Evolutionary conservation across 2,113 vertebrate species (phyloP), one percentile per base, ranked within the genome.

Genomic region (Oenanthe melanoleuca): DNA sequence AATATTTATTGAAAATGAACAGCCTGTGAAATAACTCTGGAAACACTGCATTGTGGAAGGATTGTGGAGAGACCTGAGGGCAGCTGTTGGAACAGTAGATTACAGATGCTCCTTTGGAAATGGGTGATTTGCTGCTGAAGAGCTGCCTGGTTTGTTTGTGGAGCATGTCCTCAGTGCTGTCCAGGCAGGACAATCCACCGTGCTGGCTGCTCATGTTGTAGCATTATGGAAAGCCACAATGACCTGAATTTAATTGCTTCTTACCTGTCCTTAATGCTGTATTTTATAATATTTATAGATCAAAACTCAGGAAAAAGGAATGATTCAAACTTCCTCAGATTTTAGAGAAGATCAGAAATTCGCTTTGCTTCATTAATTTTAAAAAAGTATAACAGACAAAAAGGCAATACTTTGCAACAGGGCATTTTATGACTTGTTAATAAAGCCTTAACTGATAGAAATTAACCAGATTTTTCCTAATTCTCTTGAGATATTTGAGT

Each of bases 11-110:
- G 92, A 89, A 88, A 92, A 92, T 65, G 88, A 97, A 78, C 73
- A 94, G 91, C 71, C 95, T 92, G 69, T 96, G 96, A 96, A 96
- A 94, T 94, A 11, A 0, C 90, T 92, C 70, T 88, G 92, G 86
- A 96, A 95, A 88, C 80, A 81, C 34, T 59, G 86, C 79, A n/a
- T 74, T 95, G 92, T 71, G 33, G 71, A 89, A 47, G 80, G 55
- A 73, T 49, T 56, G 55, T 47, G 26, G 88, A 93, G 66, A 87
- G 94, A 80, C 69, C 74, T 14, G 10, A 73, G 81, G 85, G 88
- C 75, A 81, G 71, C 83, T 93, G 40, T 47, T 72, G 63, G 88
- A 61, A 94, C 0, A 21, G 81, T 24, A 29, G 60, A 74, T 74
- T 33, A 10, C 60, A 84, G 53, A 67, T 88, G 74, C 50, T 91